Base-by-base conservation (phyloP, 1,140 invertebrate species). In the Drosophila jambulina region DNA sequence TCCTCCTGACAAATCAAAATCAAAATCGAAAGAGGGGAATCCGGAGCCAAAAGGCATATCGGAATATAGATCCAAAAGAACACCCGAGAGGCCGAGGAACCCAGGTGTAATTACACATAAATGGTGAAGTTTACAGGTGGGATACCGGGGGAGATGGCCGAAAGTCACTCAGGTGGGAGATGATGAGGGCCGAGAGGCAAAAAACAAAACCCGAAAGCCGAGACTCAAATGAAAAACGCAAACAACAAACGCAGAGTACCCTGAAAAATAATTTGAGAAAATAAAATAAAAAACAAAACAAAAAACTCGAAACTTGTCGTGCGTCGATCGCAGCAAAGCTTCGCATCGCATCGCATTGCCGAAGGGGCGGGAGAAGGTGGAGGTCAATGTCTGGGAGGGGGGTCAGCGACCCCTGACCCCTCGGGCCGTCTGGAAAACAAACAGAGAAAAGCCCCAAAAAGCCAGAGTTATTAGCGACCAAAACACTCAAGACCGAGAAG, bases 321-420 rank as follows among this genome's bases (percentile, higher is more conserved):
- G 87, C 60, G 64, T 69, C 70, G 80, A 80, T 79, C 79, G 70
- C 32, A 54, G 51, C 27, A 49, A 25, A 27, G 48, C 25, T 48
- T 27, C 46, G 23, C 46, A 48, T 46, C 3, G 46, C 48, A 29
- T 32, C 49, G 49, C 27, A 34, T 23, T 10, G 51, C 58, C 51
- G 25, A 25, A 51, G 45, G 59, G 61, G 60, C 27, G 53, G 58
- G 34, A 67, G 79, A 79, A 87, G 80, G 65, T 83, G 84, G 72
- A 54, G 80, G 84, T 87, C 80, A 88, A 80, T 78, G 84, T 61
- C 84, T 88, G 84, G 72, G n/a, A 19, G 27, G 49, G 27, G 53
- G 69, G 54, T 87, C 84, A 80, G 64, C 70, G 85, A 87, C 85
- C 58, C 43, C 70, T 87, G 84, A 87, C 84, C 84, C 65, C 56